These are phyloP conservation scores for Rostratula benghalensis DNA, from an alignment of 2,113 vertebrate genomes.

Conservation along the genomic window DNA sequence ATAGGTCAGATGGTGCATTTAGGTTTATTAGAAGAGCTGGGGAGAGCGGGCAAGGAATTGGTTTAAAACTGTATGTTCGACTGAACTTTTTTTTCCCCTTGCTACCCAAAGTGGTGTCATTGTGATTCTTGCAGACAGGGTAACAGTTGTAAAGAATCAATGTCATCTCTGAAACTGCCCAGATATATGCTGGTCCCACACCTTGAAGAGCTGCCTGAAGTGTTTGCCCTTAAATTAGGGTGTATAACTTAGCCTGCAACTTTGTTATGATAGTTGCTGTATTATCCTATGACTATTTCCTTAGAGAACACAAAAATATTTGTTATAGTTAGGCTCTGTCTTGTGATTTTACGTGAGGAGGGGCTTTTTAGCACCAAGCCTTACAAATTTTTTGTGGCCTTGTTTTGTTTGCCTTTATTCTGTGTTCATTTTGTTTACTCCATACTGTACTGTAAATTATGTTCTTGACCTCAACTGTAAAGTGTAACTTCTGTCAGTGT, in stretches of 20 bases:
- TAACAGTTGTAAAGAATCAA: not conserved
- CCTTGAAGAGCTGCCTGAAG: not conserved
- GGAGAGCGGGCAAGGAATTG: not conserved
- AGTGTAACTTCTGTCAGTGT: not conserved
- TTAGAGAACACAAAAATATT: not conserved
- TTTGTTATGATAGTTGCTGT: not conserved
- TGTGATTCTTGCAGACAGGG: not conserved
- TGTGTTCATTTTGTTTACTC: not conserved
- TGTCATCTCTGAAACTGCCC: not conserved
- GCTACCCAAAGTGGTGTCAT: not conserved
- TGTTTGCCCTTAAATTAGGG: not conserved
- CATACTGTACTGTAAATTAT: not conserved
- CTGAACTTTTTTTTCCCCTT: not conserved
- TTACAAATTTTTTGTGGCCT: not conserved
- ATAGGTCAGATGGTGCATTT: not conserved
- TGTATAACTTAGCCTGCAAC: not conserved
- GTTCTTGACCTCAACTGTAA: fast-evolving
- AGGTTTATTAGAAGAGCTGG: not conserved
- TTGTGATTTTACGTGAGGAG: not conserved
- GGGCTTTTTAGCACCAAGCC: not conserved
- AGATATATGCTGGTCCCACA: not conserved
- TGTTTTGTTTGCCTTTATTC: not conserved
- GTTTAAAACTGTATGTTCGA: not conserved
- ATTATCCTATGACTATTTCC: not conserved
- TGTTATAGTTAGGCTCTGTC: not conserved